Conservation (phyloP, 2,888 invertebrate genomes). For the Loripinus fragilis region DNA sequence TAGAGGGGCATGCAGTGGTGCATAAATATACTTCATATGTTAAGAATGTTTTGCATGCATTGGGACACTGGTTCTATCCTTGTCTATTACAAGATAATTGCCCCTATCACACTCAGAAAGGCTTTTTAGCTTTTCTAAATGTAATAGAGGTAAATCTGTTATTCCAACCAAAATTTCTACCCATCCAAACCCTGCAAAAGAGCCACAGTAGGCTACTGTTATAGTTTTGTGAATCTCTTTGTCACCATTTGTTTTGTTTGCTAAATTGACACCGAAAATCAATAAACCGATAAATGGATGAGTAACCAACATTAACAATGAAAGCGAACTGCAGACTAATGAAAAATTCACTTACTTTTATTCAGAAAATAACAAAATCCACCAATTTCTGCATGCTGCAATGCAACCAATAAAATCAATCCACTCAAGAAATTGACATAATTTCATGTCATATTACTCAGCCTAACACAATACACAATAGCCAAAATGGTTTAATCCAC, state of each 20-base stretch:
- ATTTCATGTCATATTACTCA: slow-evolving; percentile 10
- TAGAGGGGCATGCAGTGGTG: too few relatives aligned
- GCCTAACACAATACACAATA: slow-evolving; percentile 2
- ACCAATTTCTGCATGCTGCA: background rate
- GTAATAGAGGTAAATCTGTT: too few relatives aligned
- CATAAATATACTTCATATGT: too few relatives aligned
- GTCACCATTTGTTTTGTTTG: background rate
- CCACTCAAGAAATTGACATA: slow-evolving; percentile 19
- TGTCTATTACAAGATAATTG: too few relatives aligned
- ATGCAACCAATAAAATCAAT: slow-evolving; percentile 1
- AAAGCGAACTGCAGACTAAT: background rate
- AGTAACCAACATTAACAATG: background rate
- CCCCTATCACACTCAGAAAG: too few relatives aligned
- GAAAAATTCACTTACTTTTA: background rate
- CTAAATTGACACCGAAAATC: slow-evolving; percentile 10
- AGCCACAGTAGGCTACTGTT: too few relatives aligned
- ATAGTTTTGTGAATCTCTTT: background rate
- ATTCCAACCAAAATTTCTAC: too few relatives aligned
- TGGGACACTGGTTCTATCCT: too few relatives aligned
- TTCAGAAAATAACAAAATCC: background rate
- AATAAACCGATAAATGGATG: slow-evolving; percentile 1
- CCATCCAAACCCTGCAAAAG: too few relatives aligned
- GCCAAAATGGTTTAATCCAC: slow-evolving; percentile 34
- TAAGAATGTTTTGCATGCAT: too few relatives aligned
- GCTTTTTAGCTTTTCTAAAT: too few relatives aligned